These are phyloP conservation scores for Xiphophorus birchmanni DNA, from an alignment of 2,797 vertebrate genomes.

Conservation along the genomic window DNA sequence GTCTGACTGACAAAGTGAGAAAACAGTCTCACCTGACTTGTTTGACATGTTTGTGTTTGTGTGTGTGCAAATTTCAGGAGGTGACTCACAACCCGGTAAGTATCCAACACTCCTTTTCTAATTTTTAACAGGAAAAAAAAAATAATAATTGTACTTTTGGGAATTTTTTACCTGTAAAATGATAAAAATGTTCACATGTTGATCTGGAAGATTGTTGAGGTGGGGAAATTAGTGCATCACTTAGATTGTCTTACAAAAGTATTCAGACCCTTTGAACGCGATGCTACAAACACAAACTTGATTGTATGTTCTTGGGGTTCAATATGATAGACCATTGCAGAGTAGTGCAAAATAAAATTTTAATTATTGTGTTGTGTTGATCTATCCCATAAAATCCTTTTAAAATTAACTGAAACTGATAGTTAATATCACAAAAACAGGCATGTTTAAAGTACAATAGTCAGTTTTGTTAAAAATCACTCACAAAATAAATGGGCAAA, in stretches of 20 bases:
- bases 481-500: neutral
- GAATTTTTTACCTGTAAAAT: neutral
- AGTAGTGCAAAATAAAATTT: too few relatives aligned
- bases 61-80: neutral
- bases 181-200: neutral
- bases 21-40: too few relatives aligned
- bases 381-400: neutral
- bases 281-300: neutral
- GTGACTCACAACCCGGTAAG: neutral
- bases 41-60: neutral
- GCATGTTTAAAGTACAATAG: neutral
- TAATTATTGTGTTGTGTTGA: neutral
- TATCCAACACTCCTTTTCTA: neutral
- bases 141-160: neutral
- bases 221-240: neutral
- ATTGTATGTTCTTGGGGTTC: neutral
- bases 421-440: neutral
- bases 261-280: neutral
- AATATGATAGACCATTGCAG: neutral
- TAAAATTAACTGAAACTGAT: neutral
- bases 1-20: neutral
- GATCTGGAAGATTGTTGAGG: neutral
- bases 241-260: too few relatives aligned
- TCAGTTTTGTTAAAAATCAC: neutral
- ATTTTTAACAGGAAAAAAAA: neutral